Base-by-base conservation (phyloP, 2,888 invertebrate species). In the Hymenopus coronatus region DNA sequence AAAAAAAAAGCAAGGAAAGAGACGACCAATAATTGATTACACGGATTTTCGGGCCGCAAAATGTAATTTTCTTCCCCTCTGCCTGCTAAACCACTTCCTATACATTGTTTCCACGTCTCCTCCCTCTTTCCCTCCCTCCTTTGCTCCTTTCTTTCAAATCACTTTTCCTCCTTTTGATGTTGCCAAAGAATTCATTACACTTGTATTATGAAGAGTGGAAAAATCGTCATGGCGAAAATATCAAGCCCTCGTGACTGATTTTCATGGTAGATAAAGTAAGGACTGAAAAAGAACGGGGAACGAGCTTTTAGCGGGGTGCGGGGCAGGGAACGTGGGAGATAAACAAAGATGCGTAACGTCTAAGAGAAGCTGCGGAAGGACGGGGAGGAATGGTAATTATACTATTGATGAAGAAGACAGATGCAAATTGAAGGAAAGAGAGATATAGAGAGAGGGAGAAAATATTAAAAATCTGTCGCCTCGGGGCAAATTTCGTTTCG, bases 101-200 rank as follows among this genome's bases (percentile, higher is more conserved):
- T 70, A 70, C 54, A 70, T 70, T 70, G 54, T 70, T 70, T 70
- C 54, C 54, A 70, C 54, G 54, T 70, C 54, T 70, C 54, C 54
- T 20, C 54, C 25, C 54, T 25, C 54, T 20, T 70, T 6, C 54
- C 25, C 54, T 70, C 54, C 54, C 54, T 70, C 15, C 54, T 15
- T 25, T 70, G 54, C 54, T 70, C 54, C 54, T 70, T 70, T 70
- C 54, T 87, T 82, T 82, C 82, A 87, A 89, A 89, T 89, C 89
- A 89, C 89, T 89, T 83, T 82, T 85, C 86, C 83, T 86, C 85
- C 85, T 85, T 89, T 89, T 89, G 89, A 89, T 89, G 86, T 89
- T 85, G 54, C 86, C 88, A 86, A 89, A 89, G 89, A 89, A 89
- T 89, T 89, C 89, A 89, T 89, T 89, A 89, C 82, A 85, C 85